A percentile compares a stretch with the other conserved stretches of the same genome.
Conservation (phyloP, 2,797 vertebrate species). For the Podarcis siculus region DNA sequence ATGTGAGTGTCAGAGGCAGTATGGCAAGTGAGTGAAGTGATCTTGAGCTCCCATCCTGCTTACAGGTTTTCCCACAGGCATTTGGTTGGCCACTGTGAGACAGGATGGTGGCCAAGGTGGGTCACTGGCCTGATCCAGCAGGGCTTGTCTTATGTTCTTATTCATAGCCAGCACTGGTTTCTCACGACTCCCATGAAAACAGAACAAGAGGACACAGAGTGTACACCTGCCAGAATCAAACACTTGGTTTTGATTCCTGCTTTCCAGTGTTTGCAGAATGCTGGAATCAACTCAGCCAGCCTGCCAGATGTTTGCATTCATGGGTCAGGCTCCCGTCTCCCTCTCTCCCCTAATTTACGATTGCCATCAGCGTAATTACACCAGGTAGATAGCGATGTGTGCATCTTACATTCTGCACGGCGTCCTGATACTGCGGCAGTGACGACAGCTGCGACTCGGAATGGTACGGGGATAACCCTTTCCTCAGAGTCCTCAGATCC, state of each 20-base stretch:
- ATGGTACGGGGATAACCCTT: slow-evolving; percentile 92
- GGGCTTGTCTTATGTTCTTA: background rate
- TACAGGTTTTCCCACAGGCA: too few relatives aligned
- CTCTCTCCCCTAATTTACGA: rapidly evolving
- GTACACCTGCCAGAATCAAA: background rate
- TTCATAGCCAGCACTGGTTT: background rate
- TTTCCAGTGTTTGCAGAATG: background rate
- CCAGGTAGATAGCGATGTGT: background rate
- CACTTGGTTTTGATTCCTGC: background rate
- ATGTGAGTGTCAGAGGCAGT: too few relatives aligned
- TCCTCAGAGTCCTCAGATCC: slow-evolving; percentile 89
- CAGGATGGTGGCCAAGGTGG: too few relatives aligned
- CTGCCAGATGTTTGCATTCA: background rate
- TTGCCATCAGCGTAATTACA: background rate
- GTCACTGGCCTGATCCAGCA: too few relatives aligned
- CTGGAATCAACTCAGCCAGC: background rate
- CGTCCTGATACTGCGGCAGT: slow-evolving; percentile 88
- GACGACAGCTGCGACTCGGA: slow-evolving; percentile 94
- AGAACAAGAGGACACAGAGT: background rate
- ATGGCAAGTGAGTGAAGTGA: too few relatives aligned
- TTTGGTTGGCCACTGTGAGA: too few relatives aligned
- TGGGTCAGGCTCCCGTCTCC: background rate
- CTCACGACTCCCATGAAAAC: background rate
- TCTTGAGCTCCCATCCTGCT: too few relatives aligned
- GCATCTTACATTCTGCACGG: slow-evolving; percentile 88